These are phyloP conservation scores for Apeira syringaria DNA, from an alignment of 2,888 invertebrate genomes.

Conservation along the genomic window DNA sequence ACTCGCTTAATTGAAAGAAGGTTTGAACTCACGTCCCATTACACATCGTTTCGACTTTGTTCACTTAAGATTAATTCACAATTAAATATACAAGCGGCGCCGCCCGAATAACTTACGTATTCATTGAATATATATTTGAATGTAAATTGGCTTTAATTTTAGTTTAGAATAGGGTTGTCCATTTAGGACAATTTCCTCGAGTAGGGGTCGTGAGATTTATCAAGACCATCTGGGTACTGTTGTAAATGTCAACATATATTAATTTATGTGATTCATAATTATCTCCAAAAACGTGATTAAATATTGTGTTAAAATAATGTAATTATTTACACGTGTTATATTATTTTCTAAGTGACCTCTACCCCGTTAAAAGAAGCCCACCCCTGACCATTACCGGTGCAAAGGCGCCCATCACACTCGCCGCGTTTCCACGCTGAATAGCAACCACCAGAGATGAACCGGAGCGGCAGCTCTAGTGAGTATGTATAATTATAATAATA, in stretches of 20 bases:
- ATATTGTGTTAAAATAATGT: too few species aligned
- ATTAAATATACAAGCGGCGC: slow-evolving; percentile 13
- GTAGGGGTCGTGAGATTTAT: not conserved
- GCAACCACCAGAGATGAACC: too few species aligned
- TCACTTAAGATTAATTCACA: slow-evolving; percentile 16
- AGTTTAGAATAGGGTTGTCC: slow-evolving; percentile 7
- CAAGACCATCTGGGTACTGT: not conserved
- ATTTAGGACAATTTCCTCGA: not conserved
- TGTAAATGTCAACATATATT: not conserved
- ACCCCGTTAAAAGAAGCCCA: too few species aligned
- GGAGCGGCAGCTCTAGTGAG: too few species aligned
- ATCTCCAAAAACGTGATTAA: too few species aligned
- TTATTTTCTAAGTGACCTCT: too few species aligned
- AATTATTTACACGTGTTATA: too few species aligned
- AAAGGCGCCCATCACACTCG: too few species aligned
- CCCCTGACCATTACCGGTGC: too few species aligned
- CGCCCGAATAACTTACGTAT: slow-evolving; percentile 15
- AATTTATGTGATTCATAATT: not conserved
- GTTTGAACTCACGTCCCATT: slow-evolving; percentile 13
- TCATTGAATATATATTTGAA: slow-evolving; percentile 25
- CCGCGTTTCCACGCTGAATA: too few species aligned
- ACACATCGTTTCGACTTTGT: slow-evolving; percentile 9
- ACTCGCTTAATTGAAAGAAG: not conserved
- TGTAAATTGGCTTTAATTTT: slow-evolving; percentile 19
- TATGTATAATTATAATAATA: too few species aligned